phyloP scores from a whole-genome alignment of 2,797 vertebrate species.

The Eutrigla gurnardus region DNA sequence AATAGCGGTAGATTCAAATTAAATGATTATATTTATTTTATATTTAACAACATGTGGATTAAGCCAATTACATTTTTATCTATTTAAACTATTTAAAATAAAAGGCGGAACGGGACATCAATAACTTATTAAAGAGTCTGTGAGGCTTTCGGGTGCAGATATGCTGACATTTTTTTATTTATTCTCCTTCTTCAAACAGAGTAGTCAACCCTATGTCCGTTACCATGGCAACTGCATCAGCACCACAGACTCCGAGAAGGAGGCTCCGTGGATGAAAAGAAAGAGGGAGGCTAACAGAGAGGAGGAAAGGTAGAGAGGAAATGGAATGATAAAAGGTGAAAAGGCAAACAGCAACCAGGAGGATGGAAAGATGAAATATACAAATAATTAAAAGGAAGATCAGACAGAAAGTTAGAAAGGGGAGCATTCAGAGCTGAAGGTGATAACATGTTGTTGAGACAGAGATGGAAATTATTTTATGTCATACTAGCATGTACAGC shows the following conservation, averaged over 20 bases:
- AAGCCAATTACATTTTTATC: background rate
- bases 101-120: background rate
- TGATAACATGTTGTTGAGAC: no score
- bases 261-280: constrained; percentile 34
- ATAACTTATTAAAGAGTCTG: constrained; percentile 35
- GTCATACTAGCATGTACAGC: no score
- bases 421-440: no score
- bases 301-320: background rate
- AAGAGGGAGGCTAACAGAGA: constrained; percentile 6
- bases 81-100: background rate
- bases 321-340: background rate
- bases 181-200: constrained; percentile 23
- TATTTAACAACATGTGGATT: no score
- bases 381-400: no score
- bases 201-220: constrained; percentile 51
- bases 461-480: no score
- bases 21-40: no score
- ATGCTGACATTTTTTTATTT: constrained; percentile 24
- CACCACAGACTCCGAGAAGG: constrained; percentile 54
- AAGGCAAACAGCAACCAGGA: background rate
- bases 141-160: constrained; percentile 34
- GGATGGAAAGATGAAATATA: background rate
- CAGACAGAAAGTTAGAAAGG: no score
- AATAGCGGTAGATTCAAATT: no score
- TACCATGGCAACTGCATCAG: constrained; percentile 75